Percentiles rank a stretch among this genome's conserved stretches.
Evolutionary conservation across 2,797 vertebrate species (phyloP).

Genomic region (Betta splendens): DNA sequence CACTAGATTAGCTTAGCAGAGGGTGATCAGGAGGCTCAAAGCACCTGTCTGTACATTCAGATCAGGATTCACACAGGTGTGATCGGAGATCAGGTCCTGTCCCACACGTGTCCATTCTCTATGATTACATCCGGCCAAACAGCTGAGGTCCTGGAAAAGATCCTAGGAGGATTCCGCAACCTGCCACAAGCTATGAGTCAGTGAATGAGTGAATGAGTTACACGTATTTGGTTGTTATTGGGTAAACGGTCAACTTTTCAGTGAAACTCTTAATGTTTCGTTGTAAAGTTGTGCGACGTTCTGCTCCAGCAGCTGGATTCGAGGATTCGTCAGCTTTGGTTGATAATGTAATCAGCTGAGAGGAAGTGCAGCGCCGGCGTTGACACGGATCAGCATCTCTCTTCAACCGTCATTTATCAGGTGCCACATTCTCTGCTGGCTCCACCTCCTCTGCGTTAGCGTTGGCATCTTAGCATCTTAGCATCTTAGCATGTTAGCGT

Average conservation of each 20-base stretch:
- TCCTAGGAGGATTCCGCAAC: background rate
- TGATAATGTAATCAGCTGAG: conserved; percentile 47
- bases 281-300: background rate
- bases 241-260: background rate
- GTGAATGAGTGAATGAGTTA: background rate
- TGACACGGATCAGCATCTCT: conserved; percentile 57
- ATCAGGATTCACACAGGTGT: no score
- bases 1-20: no score
- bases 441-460: conserved; percentile 10
- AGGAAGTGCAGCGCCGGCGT: conserved; percentile 31
- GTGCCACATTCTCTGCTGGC: conserved; percentile 65
- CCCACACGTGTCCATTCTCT: no score
- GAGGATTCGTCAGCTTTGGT: conserved; percentile 30
- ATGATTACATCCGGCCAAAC: no score
- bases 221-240: background rate
- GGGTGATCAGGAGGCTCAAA: no score
- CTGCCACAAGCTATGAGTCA: no score
- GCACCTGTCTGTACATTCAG: no score
- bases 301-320: background rate
- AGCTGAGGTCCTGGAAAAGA: background rate
- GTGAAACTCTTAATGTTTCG: conserved; percentile 3
- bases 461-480: background rate
- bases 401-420: conserved; percentile 62
- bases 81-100: no score
- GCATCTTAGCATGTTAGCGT: background rate